Evolutionary conservation across 2,113 vertebrate species (phyloP).

Genomic region (Eclectus roratus): DNA sequence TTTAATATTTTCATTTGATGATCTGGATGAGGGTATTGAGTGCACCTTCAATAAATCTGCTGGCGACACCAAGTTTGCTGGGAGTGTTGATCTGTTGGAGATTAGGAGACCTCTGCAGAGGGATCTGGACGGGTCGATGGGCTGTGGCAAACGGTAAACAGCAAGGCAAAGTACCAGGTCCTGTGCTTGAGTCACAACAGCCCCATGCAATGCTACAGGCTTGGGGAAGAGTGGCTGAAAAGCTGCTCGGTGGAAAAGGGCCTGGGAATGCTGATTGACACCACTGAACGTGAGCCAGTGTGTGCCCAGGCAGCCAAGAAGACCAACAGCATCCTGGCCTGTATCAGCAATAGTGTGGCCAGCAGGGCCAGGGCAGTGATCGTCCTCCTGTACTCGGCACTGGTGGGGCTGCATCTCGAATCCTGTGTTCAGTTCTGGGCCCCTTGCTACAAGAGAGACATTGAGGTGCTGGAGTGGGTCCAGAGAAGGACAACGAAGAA

Average conservation of each 20-base stretch:
- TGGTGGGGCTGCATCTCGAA: background rate
- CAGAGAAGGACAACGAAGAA: background rate
- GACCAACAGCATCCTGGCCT: background rate
- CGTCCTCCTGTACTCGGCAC: background rate
- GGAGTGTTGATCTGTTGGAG: background rate
- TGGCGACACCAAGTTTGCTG: background rate
- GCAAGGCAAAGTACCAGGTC: background rate
- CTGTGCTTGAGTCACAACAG: background rate
- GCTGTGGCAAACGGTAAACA: background rate
- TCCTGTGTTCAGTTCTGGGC: background rate
- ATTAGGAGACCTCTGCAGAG: background rate
- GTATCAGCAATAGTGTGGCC: background rate
- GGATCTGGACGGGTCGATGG: background rate
- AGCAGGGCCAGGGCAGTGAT: background rate
- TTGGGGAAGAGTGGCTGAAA: background rate
- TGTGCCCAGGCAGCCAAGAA: background rate
- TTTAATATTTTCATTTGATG: background rate
- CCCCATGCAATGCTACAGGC: background rate
- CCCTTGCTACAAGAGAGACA: background rate
- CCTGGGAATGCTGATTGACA: background rate
- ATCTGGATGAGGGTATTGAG: background rate
- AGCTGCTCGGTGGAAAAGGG: background rate
- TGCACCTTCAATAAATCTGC: background rate
- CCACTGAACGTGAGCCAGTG: background rate
- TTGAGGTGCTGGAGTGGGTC: background rate